A percentile compares a stretch with the other conserved stretches of the same genome.
Evolutionary conservation across 2,888 invertebrate species (phyloP).

Genomic region (Euclidia mi): DNA sequence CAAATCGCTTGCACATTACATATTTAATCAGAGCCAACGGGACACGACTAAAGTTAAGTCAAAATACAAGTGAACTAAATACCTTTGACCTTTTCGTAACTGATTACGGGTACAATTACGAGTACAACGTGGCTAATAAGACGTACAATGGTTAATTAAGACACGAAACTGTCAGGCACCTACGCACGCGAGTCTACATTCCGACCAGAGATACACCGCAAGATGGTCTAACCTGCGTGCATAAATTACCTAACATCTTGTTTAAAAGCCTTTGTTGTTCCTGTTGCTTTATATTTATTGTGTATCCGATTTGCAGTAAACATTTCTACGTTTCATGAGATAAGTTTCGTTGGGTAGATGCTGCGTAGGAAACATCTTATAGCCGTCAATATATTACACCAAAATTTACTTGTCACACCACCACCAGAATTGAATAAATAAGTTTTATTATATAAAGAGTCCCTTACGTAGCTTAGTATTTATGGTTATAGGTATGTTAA

Average conservation of each 20-base stretch:
- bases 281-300: no score
- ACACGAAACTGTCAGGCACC: constrained; percentile 67
- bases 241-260: constrained; percentile 35
- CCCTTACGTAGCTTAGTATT: no score
- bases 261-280: no score
- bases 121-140: constrained; percentile 64
- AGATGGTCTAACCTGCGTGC: constrained; percentile 41
- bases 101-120: constrained; percentile 57
- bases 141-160: constrained; percentile 80
- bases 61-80: constrained; percentile 70
- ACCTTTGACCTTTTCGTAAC: constrained; percentile 75
- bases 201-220: constrained; percentile 40
- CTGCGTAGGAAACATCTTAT: no score
- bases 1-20: constrained; percentile 31
- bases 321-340: no score
- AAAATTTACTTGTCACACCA: no score
- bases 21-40: constrained; percentile 55
- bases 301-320: no score
- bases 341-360: no score
- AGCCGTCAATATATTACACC: no score
- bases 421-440: no score
- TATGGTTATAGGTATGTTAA: no score
- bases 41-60: constrained; percentile 73
- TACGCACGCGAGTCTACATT: constrained; percentile 59
- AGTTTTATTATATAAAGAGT: no score